Percentiles rank a stretch among this genome's conserved stretches.
These are phyloP conservation scores for Hofmannophila pseudospretella DNA, from an alignment of 2,888 invertebrate species.

Conservation along the genomic window DNA sequence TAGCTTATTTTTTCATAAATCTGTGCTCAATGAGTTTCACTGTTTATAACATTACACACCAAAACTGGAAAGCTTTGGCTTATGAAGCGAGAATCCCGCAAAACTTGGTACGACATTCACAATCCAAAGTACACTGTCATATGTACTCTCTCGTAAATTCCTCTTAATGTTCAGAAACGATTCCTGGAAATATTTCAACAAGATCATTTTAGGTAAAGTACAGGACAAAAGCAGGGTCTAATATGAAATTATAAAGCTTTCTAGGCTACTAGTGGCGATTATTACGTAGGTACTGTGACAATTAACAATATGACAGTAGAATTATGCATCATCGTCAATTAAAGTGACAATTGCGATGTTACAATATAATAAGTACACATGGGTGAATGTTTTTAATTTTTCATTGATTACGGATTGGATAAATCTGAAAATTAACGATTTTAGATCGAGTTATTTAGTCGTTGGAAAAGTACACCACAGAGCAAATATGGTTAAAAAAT, in stretches of 20 bases:
- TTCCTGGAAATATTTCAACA: constrained; percentile 16
- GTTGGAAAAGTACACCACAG: no score
- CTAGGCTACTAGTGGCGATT: no score
- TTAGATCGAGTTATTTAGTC: no score
- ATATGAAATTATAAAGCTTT: neutral
- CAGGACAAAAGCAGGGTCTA: neutral
- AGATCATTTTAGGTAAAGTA: constrained; percentile 16
- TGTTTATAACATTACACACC: no score
- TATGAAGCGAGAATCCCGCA: constrained; percentile 39
- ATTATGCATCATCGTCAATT: neutral
- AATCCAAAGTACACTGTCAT: constrained; percentile 42
- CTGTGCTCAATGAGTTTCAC: no score
- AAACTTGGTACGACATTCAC: constrained; percentile 39
- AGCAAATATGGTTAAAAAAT: no score
- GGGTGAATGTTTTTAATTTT: no score
- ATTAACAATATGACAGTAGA: neutral
- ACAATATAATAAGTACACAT: no score
- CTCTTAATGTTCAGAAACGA: constrained; percentile 18
- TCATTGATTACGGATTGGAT: no score
- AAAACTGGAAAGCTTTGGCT: constrained; percentile 33
- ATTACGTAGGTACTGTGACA: no score
- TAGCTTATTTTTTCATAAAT: no score
- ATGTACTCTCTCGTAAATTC: constrained; percentile 27
- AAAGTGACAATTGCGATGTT: neutral
- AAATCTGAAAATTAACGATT: no score